phyloP scores from a whole-genome alignment of 2,888 invertebrate species.

The Blastobasis adustella region DNA sequence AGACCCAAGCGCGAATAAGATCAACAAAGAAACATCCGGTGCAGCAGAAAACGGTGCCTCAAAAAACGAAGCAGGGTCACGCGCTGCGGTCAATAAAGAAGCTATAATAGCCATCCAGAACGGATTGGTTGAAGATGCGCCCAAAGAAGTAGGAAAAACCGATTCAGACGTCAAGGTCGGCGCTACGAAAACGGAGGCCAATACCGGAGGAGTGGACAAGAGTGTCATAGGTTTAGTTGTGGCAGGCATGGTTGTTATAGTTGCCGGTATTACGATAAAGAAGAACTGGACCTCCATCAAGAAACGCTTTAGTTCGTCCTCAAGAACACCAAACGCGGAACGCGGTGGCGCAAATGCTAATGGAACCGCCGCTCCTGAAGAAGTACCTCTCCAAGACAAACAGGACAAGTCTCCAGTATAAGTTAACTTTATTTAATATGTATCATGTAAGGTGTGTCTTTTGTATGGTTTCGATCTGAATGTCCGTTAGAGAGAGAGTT shows the following conservation, averaged over 20 bases:
- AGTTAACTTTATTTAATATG: conserved; percentile 8
- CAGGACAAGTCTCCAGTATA: conserved; percentile 57
- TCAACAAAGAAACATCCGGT: too few relatives aligned
- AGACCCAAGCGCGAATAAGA: too few relatives aligned
- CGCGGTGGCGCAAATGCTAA: conserved; percentile 38
- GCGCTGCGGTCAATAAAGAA: conserved; percentile 18
- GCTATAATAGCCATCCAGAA: conserved; percentile 14
- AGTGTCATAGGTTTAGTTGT: conserved; percentile 69
- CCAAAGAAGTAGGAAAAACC: conserved; percentile 10
- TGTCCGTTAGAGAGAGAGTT: conserved; percentile 21
- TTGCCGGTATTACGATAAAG: conserved; percentile 69
- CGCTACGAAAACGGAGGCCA: conserved; percentile 43
- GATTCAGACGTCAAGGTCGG: conserved; percentile 41
- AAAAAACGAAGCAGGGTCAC: conserved; percentile 2
- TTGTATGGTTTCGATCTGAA: conserved; percentile 59
- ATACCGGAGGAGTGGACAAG: conserved; percentile 68
- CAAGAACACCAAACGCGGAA: conserved; percentile 42
- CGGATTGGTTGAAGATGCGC: too few relatives aligned
- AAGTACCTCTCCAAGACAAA: conserved; percentile 62
- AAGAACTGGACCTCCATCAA: conserved; percentile 73
- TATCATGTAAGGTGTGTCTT: conserved; percentile 11
- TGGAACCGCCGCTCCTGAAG: conserved; percentile 49
- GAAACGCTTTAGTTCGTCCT: conserved; percentile 51
- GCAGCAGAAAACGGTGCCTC: too few relatives aligned
- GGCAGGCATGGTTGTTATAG: conserved; percentile 67